Base-by-base conservation (phyloP, 2,888 invertebrate genomes). In the Lomographa bimaculata region DNA sequence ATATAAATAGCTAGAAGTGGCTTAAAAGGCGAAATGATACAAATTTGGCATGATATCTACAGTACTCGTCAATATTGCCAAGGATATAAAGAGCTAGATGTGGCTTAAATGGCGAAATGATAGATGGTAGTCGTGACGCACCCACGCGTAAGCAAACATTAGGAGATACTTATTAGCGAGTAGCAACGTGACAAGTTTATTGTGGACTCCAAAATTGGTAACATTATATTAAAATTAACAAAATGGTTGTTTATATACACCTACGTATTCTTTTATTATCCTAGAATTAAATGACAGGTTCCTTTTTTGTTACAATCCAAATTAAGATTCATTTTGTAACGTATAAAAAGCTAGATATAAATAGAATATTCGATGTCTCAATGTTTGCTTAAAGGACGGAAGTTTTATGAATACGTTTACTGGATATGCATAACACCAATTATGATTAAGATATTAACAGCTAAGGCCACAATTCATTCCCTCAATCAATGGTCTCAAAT, bases 1-100 rank as follows among this genome's bases (percentile, higher is more conserved):
- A 39, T 25, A 20, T 60, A 66, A 43, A 59, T 42, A 11, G 35
- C 69, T 79, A 54, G 73, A 79, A 65, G 64, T 46, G 65, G 39
- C 53, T 28, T 23, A 39, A 35, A 32, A 2, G 27, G 8, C n/a
- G n/a, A 16, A 16, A 8, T 36, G 9, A 32, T 26, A 18, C 11
- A 27, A 7, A 6, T 2, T 9, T 3, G 18, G 27, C 40, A 16
- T 41, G 40, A 4, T n/a, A n/a, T n/a, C n/a, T n/a, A n/a, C 60
- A 45, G 69, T 64, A 71, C 57, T 21, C 27, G 27, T 32, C 20
- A 11, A 18, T 30, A 20, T 38, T 27, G 26, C 20, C 36, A 40
- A 30, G 28, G 37, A 39, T 25, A 20, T 60, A 66, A 43, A 59
- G 43, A 11, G 35, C 69, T 79, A 54, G 73, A 79, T 65, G 64